Conservation (phyloP, 2,797 vertebrate genomes). For the Thamnophis elegans region DNA sequence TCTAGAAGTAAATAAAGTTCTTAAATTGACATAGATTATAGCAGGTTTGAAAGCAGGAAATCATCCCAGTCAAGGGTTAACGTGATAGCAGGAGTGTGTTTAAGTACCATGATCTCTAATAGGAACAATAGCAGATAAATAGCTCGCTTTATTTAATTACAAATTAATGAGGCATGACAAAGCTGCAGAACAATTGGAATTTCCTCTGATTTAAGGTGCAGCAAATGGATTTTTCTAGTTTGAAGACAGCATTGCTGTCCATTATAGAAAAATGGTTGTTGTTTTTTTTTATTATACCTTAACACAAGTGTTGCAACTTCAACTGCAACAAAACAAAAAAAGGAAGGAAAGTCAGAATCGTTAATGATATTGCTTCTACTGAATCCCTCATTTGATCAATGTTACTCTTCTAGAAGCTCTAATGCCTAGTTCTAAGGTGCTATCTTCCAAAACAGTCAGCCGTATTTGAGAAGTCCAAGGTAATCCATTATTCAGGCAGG, state of each 20-base stretch:
- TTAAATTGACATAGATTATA: background rate
- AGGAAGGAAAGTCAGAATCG: background rate
- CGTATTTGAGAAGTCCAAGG: background rate
- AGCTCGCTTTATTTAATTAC: conserved; percentile 28
- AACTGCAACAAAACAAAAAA: background rate
- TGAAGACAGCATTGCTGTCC: background rate
- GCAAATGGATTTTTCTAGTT: conserved; percentile 15
- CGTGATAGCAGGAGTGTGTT: background rate
- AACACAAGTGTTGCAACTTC: background rate
- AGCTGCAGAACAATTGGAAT: conserved; percentile 8
- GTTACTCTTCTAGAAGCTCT: background rate
- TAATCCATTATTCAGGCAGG: background rate
- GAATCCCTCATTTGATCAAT: background rate
- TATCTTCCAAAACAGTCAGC: background rate
- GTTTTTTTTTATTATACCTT: accelerated
- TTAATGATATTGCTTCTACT: background rate
- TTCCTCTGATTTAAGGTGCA: conserved; percentile 30
- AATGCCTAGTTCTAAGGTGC: background rate
- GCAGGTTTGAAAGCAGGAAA: background rate
- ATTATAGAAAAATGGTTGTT: background rate
- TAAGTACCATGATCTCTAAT: conserved; percentile 18
- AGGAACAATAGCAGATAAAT: conserved; percentile 36
- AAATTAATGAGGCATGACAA: conserved; percentile 30
- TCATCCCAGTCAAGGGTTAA: background rate
- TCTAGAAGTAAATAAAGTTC: background rate